Conservation (phyloP, 2,797 vertebrate species). For the Megalops cyprinoides region DNA sequence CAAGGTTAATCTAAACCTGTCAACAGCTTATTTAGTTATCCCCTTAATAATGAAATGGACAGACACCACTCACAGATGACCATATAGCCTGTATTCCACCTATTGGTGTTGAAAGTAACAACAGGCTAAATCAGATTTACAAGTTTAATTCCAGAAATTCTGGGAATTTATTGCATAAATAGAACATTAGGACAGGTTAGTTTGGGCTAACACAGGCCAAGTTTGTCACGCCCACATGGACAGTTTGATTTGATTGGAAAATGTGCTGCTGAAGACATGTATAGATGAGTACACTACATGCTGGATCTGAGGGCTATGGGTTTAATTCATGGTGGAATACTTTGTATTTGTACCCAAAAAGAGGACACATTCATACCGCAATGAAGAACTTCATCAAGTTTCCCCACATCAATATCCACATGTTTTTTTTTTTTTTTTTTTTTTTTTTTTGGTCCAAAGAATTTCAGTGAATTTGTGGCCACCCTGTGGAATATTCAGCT, state of each 20-base stretch:
- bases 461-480: background rate
- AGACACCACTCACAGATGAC: too few species aligned
- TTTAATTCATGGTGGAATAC: background rate
- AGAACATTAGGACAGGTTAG: too few species aligned
- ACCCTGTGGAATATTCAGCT: conserved; percentile 13
- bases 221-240: background rate
- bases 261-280: background rate
- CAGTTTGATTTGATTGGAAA: too few species aligned
- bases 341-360: background rate
- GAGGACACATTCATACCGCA: background rate
- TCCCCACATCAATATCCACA: background rate
- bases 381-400: background rate
- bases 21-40: too few species aligned
- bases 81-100: too few species aligned
- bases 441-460: background rate
- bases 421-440: background rate
- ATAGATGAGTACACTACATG: background rate
- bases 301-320: background rate
- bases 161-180: too few species aligned
- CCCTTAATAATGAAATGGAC: too few species aligned
- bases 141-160: too few species aligned
- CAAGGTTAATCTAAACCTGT: too few species aligned
- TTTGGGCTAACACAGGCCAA: too few species aligned
- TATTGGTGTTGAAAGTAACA: too few species aligned
- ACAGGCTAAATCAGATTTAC: too few species aligned